Conservation (phyloP, 2,797 vertebrate genomes). For the Emydoidea blandingii region DNA sequence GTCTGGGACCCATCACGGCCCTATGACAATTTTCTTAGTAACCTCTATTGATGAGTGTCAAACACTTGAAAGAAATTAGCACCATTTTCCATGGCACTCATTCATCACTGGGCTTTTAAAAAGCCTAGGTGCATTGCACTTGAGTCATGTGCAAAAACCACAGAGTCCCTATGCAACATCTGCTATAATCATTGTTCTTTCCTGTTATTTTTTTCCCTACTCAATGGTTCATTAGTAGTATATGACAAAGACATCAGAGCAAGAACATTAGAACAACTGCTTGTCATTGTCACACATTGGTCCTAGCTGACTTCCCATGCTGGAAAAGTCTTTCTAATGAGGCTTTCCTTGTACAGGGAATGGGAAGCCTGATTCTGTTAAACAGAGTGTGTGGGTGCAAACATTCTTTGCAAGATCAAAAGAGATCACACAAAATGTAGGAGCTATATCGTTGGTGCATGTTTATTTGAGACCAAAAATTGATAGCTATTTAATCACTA, state of each 20-base stretch:
- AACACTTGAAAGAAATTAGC: slow-evolving; percentile 47
- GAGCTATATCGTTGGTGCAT: slow-evolving; percentile 44
- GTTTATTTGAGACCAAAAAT: slow-evolving; percentile 36
- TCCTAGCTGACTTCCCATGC: slow-evolving; percentile 41
- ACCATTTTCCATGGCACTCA: slow-evolving; percentile 25
- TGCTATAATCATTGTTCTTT: slow-evolving; percentile 11
- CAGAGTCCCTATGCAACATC: neutral
- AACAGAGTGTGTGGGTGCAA: slow-evolving; percentile 42
- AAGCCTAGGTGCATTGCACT: slow-evolving; percentile 52
- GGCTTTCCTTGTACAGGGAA: neutral
- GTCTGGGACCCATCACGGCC: slow-evolving; percentile 59
- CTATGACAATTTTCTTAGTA: slow-evolving; percentile 50
- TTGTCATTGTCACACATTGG: slow-evolving; percentile 4
- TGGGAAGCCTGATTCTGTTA: slow-evolving; percentile 28
- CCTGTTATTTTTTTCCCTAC: neutral
- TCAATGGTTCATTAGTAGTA: slow-evolving; percentile 48
- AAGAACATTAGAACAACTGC: slow-evolving; percentile 14
- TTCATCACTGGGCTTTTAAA: slow-evolving; percentile 59
- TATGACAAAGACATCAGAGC: slow-evolving; percentile 41
- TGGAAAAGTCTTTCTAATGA: slow-evolving; percentile 72
- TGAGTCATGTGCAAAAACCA: neutral
- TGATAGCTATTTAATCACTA: slow-evolving; percentile 55
- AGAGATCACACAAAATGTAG: slow-evolving; percentile 41
- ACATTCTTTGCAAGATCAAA: slow-evolving; percentile 65
- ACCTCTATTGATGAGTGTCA: slow-evolving; percentile 42